Evolutionary conservation across 1,140 invertebrate genomes (phyloP).

Genomic region (Artemia franciscana): DNA sequence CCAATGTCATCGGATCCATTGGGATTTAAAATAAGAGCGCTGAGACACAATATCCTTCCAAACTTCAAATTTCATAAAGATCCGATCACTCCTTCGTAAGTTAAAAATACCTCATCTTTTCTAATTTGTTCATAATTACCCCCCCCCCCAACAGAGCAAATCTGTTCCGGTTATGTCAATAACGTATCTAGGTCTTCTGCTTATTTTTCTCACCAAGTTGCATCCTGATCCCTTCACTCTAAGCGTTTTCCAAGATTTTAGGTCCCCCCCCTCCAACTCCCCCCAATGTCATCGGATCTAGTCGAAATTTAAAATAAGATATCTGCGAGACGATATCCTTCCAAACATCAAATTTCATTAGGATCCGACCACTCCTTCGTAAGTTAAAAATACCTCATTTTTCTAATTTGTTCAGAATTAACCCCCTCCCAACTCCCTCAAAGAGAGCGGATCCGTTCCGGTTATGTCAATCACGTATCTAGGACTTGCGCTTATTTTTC

Average conservation of each 20-base stretch:
- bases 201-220: neutral
- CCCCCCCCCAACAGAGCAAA: too few species aligned
- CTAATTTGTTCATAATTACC: neutral
- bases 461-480: neutral
- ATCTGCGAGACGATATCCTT: neutral
- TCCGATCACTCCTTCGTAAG: neutral
- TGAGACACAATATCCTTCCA: neutral
- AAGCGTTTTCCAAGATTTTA: neutral
- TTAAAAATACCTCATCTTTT: neutral
- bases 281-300: neutral
- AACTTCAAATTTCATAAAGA: neutral
- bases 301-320: neutral
- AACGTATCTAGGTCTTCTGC: neutral
- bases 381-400: neutral
- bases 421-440: neutral
- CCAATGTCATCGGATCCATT: too few species aligned
- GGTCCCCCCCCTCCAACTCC: neutral
- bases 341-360: neutral
- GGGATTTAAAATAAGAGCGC: too few species aligned
- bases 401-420: neutral
- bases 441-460: neutral
- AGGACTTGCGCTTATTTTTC: neutral
- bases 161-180: neutral
- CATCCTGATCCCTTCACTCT: neutral
- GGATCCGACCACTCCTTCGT: neutral